Percentiles rank a stretch among this genome's conserved stretches.
Conservation (phyloP, 2,113 vertebrate species). For the Bubo blakistoni region DNA sequence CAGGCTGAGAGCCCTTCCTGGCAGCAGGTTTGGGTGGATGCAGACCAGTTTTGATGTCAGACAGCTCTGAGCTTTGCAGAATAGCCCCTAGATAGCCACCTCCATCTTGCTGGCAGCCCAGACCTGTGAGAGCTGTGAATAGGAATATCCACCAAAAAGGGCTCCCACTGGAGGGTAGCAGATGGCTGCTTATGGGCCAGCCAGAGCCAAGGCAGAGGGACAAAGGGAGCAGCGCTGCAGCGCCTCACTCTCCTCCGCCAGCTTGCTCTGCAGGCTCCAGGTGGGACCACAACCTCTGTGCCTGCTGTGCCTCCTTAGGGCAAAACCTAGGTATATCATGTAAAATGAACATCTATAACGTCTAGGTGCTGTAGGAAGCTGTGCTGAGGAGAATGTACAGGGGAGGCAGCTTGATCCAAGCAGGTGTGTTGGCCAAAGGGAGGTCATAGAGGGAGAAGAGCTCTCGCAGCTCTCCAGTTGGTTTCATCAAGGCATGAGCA, state of each 20-base stretch:
- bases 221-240: neutral
- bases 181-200: neutral
- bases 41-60: neutral
- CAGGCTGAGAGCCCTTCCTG: neutral
- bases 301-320: neutral
- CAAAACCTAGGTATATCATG: neutral
- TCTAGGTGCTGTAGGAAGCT: neutral
- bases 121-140: neutral
- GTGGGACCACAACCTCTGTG: neutral
- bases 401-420: neutral
- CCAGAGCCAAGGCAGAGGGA: neutral
- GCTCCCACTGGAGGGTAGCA: neutral
- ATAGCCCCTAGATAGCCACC: neutral
- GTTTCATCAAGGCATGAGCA: neutral
- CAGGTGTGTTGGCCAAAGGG: neutral
- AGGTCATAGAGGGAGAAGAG: neutral
- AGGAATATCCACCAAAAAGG: neutral
- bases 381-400: fast-evolving
- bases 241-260: fast-evolving
- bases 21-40: neutral
- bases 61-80: neutral
- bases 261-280: neutral
- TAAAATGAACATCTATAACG: neutral
- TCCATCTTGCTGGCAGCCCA: neutral
- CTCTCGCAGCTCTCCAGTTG: neutral